Percentiles rank a stretch among this genome's conserved stretches.
These are phyloP conservation scores for Polydrusus pterygomalis DNA, from an alignment of 2,888 invertebrate species.

Conservation along the genomic window DNA sequence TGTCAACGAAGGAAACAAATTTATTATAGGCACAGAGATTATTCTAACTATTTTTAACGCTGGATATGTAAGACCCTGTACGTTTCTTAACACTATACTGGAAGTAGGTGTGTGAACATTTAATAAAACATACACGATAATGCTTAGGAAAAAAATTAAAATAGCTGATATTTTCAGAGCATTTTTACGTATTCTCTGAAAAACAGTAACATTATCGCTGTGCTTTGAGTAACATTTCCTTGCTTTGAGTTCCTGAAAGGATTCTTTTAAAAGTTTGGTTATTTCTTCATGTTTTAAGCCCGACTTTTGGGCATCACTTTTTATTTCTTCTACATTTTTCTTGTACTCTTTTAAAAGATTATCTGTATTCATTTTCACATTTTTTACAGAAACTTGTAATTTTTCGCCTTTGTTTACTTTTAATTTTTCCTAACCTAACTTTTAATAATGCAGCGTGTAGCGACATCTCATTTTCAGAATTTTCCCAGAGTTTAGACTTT, in stretches of 20 bases:
- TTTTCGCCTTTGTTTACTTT: conserved; percentile 33
- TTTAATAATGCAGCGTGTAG: no score
- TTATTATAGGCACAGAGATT: conserved; percentile 84
- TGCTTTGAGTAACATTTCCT: conserved; percentile 61
- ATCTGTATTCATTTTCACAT: conserved; percentile 38
- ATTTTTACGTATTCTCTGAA: conserved; percentile 56
- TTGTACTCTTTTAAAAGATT: conserved; percentile 73
- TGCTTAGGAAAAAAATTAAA: conserved; percentile 63
- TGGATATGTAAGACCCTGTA: conserved; percentile 89
- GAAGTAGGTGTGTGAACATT: conserved; percentile 79
- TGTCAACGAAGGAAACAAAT: conserved; percentile 82
- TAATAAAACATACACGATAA: conserved; percentile 71
- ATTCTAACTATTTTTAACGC: conserved; percentile 83
- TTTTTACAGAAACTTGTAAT: not conserved
- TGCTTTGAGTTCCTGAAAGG: conserved; percentile 72
- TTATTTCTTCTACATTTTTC: conserved; percentile 76
- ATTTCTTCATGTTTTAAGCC: conserved; percentile 80
- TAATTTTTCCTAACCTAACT: not conserved
- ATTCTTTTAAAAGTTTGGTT: conserved; percentile 76
- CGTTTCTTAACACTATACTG: conserved; percentile 80
- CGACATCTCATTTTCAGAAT: no score
- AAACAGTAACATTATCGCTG: conserved; percentile 45
- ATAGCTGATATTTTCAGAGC: conserved; percentile 49
- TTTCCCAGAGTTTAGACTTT: not conserved
- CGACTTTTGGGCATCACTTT: conserved; percentile 75